Percentiles rank a stretch among this genome's conserved stretches.
phyloP scores from a whole-genome alignment of 2,888 invertebrate species.

The Cephus rjabovi region DNA sequence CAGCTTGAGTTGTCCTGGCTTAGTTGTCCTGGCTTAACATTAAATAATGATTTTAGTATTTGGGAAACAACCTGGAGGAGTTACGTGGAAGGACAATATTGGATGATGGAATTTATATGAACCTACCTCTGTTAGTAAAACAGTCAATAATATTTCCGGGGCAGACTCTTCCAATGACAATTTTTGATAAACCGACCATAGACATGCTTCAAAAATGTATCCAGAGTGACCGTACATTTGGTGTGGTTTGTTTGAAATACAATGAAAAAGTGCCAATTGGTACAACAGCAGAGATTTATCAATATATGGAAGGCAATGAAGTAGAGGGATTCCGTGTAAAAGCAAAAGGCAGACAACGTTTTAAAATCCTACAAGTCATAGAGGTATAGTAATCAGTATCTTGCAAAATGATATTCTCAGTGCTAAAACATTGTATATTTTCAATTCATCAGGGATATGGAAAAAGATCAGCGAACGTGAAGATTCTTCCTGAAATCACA shows the following conservation, averaged over 20 bases:
- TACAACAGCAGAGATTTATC: constrained; percentile 67
- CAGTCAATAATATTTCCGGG: constrained; percentile 81
- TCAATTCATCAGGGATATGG: constrained; percentile 42
- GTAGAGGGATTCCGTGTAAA: constrained; percentile 73
- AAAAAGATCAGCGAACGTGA: constrained; percentile 68
- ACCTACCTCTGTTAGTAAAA: constrained; percentile 72
- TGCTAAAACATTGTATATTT: not conserved
- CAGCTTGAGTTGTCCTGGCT: too few relatives aligned
- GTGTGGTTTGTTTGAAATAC: constrained; percentile 70
- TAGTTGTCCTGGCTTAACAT: not conserved
- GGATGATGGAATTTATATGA: constrained; percentile 69
- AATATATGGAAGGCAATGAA: constrained; percentile 69
- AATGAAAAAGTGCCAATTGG: constrained; percentile 49
- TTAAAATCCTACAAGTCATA: constrained; percentile 70
- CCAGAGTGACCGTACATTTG: constrained; percentile 74
- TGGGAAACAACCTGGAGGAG: constrained; percentile 73
- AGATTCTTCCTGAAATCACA: constrained; percentile 76
- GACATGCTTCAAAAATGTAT: constrained; percentile 73
- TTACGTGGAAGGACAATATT: constrained; percentile 75
- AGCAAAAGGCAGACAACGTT: constrained; percentile 83
- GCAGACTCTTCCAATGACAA: constrained; percentile 81
- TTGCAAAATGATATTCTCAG: not conserved
- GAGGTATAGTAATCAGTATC: constrained; percentile 11
- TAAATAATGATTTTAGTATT: constrained; percentile 65
- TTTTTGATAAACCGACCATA: constrained; percentile 69